Conservation (phyloP, 2,888 invertebrate genomes). For the Panopea generosa region DNA sequence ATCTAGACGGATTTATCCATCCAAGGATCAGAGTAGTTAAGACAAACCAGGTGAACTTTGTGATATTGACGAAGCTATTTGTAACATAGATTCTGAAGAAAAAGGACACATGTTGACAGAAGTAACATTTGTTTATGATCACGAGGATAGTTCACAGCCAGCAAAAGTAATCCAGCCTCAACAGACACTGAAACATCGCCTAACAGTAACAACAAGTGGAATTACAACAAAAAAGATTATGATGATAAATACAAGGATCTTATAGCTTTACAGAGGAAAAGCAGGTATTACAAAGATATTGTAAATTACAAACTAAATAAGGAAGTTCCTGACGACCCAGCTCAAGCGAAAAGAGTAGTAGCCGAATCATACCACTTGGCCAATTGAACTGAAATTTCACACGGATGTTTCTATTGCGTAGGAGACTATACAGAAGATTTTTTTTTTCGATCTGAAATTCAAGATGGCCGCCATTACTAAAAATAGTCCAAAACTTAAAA, state of each 20-base stretch:
- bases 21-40: background rate
- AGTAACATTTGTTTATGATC: too few relatives aligned
- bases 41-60: background rate
- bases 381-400: too few relatives aligned
- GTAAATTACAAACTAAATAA: background rate
- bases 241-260: too few relatives aligned
- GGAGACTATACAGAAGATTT: too few relatives aligned
- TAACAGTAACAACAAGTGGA: background rate
- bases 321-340: slow-evolving; percentile 10
- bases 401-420: too few relatives aligned
- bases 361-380: slow-evolving; percentile 26
- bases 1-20: slow-evolving; percentile 21
- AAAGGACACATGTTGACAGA: background rate
- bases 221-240: background rate
- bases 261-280: background rate
- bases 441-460: too few relatives aligned
- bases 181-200: background rate
- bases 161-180: too few relatives aligned
- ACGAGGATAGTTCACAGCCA: too few relatives aligned
- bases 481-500: too few relatives aligned
- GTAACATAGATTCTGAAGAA: background rate
- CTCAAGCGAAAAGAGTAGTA: slow-evolving; percentile 7
- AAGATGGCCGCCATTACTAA: too few relatives aligned
- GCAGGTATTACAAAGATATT: background rate
- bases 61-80: background rate